These are phyloP conservation scores for Oligia latruncula DNA, from an alignment of 2,888 invertebrate genomes.

Conservation along the genomic window DNA sequence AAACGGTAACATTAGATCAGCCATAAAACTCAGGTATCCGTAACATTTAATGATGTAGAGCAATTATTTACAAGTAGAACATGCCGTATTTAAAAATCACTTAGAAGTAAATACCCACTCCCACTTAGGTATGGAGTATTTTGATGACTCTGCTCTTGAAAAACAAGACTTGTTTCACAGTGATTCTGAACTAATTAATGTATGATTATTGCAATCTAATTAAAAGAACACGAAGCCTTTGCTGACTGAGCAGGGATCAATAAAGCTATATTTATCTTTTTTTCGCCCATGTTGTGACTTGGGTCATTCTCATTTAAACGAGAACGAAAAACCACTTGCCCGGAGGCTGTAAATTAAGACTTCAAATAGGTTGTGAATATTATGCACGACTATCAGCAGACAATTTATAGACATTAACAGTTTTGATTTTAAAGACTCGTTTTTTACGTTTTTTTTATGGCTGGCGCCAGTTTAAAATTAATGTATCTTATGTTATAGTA, in stretches of 20 bases:
- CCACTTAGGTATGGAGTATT: neutral
- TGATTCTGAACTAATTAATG: slow-evolving; percentile 8
- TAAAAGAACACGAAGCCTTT: slow-evolving; percentile 14
- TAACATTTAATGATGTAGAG: neutral
- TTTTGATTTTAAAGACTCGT: slow-evolving; percentile 48
- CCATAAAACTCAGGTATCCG: neutral
- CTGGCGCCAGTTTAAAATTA: slow-evolving; percentile 21
- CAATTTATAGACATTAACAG: slow-evolving; percentile 57
- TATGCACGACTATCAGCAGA: slow-evolving; percentile 39
- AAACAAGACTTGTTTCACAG: slow-evolving; percentile 17
- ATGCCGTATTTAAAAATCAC: slow-evolving; percentile 4
- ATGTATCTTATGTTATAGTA: slow-evolving; percentile 3
- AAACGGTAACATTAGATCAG: slow-evolving; percentile 2
- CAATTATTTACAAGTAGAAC: slow-evolving; percentile 11
- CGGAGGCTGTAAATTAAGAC: slow-evolving; percentile 34
- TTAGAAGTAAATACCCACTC: neutral
- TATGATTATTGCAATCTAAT: slow-evolving; percentile 24
- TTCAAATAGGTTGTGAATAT: slow-evolving; percentile 34
- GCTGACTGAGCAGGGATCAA: neutral
- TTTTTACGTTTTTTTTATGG: slow-evolving; percentile 29
- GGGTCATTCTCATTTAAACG: slow-evolving; percentile 20
- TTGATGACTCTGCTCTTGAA: neutral
- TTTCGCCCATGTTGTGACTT: slow-evolving; percentile 3
- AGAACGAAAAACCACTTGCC: slow-evolving; percentile 10
- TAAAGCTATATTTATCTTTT: slow-evolving; percentile 24